Evolutionary conservation across 2,888 invertebrate genomes (phyloP), one percentile per base, ranked within the genome.

Genomic region (Acrobeloides nanus): DNA sequence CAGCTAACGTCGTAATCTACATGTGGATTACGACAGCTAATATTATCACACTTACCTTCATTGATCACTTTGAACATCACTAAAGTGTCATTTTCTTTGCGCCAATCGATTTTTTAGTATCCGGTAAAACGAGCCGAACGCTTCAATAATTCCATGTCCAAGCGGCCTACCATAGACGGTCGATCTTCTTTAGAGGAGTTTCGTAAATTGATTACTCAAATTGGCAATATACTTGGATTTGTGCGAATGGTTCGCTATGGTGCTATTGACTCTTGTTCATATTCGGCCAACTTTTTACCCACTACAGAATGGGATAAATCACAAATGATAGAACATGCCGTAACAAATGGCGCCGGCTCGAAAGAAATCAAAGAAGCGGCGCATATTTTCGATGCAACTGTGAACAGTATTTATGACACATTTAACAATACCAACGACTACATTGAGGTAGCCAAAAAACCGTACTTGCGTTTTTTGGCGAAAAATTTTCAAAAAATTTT

Each of bases 231-330:
- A 0, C 84, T 95, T 81, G 93, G 92, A 2, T 93, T 92, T 73
- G 86, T 95, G 5, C 81, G 95, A 39, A 83, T 93, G 78, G 84
- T 97, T 48, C 81, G 89, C 44, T 88, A 92, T 0, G 95, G 93
- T 17, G 89, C 89, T 4, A 81, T 90, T 35, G 86, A 92, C 74
- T 88, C 88, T 62, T 86, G 88, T 70, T 86, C 89, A 6, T 86
- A 87, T 74, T 87, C 89, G 0, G 85, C 88, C 31, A 83, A 86
- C n/a, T 93, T 89, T 76, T 80, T 93, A 56, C 87, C 90, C 1
- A 20, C 39, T 7, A 56, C 29, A 40, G 46, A 18, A 24, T 46
- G 23, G 53, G 47, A 25, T 49, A 51, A 34, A 44, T 46, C 20
- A 40, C 34, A 27, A 48, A 50, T 38, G 51, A 47, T 32, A 45